Evolutionary conservation across 2,113 vertebrate genomes (phyloP).

Genomic region (Brienomyrus brachyistius): DNA sequence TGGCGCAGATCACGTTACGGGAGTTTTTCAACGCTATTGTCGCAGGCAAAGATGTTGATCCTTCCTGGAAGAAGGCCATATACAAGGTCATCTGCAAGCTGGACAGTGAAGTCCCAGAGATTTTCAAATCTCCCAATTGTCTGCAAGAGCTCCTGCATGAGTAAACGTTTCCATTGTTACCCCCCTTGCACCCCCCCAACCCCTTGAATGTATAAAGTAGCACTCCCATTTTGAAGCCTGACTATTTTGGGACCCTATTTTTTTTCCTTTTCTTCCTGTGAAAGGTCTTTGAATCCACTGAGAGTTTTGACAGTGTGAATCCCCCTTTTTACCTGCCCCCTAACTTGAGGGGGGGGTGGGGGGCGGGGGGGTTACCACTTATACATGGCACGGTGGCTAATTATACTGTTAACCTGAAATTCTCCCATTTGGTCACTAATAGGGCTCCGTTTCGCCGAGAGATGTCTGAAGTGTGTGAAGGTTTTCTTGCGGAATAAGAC

Average conservation of each 20-base stretch:
- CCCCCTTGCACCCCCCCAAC: background rate
- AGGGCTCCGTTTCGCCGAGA: constrained; percentile 69
- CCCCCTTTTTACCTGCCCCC: constrained; percentile 38
- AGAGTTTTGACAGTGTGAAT: constrained; percentile 51
- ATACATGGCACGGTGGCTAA: constrained; percentile 18
- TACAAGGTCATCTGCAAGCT: constrained; percentile 99
- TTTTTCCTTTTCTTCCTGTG: constrained; percentile 36
- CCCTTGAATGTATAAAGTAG: constrained; percentile 69
- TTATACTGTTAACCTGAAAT: constrained; percentile 31
- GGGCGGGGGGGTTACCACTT: constrained; percentile 10
- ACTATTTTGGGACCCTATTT: constrained; percentile 38
- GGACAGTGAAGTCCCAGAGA: constrained; percentile 95
- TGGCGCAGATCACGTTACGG: constrained; percentile 95
- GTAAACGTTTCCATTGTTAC: constrained; percentile 68
- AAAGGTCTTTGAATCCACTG: constrained; percentile 23
- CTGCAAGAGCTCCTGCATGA: constrained; percentile 98
- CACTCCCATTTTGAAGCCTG: constrained; percentile 54
- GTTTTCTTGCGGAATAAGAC: constrained; percentile 65
- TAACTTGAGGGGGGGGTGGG: constrained; percentile 35
- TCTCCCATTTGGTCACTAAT: constrained; percentile 45
- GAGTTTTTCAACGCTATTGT: constrained; percentile 99
- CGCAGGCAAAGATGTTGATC: constrained; percentile 97
- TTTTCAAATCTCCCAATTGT: constrained; percentile 99
- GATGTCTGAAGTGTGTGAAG: constrained; percentile 67
- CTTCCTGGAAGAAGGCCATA: constrained; percentile 99